Conservation (phyloP, 92 coral and sea anemone genomes). For the Pocillopora meandrina region DNA sequence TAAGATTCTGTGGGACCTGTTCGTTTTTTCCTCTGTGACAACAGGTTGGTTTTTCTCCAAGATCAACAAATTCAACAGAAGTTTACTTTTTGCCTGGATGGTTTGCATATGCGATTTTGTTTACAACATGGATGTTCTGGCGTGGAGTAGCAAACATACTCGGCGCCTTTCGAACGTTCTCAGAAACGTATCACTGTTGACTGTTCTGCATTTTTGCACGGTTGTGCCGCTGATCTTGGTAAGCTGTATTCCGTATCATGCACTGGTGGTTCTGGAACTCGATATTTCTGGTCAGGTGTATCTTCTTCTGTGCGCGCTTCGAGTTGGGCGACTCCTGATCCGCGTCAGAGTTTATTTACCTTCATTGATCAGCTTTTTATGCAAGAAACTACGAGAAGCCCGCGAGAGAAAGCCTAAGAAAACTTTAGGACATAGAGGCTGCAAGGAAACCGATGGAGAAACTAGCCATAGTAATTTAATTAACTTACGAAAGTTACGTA, state of each 20-base stretch:
- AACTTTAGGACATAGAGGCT: neutral
- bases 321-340: slow-evolving; percentile 21
- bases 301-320: slow-evolving; percentile 40
- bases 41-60: slow-evolving; percentile 39
- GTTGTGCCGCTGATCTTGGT: neutral
- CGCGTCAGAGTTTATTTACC: slow-evolving; percentile 5
- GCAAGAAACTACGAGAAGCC: neutral
- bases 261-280: slow-evolving; percentile 29
- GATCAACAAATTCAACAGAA: slow-evolving; percentile 13
- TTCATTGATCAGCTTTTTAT: neutral
- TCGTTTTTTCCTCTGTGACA: slow-evolving; percentile 6
- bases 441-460: neutral
- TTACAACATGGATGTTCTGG: slow-evolving; percentile 35
- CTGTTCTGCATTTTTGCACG: neutral
- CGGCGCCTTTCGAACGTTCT: neutral
- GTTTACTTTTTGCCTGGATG: slow-evolving; percentile 36
- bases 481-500: too few relatives aligned
- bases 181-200: neutral
- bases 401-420: neutral
- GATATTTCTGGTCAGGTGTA: slow-evolving; percentile 47
- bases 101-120: slow-evolving; percentile 57
- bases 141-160: slow-evolving; percentile 24
- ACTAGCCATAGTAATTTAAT: too few relatives aligned
- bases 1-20: slow-evolving; percentile 37
- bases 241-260: slow-evolving; percentile 50